phyloP scores from a whole-genome alignment of 1,140 invertebrate genomes.

The Apis laboriosa region DNA sequence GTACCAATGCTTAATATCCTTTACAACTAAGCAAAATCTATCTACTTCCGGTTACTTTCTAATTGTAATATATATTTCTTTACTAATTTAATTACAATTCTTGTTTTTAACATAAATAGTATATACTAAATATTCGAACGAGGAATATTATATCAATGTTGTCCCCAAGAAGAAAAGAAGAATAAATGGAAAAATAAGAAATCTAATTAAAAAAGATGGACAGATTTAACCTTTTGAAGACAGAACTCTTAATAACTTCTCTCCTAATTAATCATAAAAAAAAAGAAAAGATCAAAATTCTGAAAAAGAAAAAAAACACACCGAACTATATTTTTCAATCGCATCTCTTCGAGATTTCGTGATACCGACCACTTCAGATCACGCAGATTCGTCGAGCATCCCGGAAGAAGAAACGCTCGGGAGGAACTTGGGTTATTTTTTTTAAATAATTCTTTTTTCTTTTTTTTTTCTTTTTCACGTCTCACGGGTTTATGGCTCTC shows the following conservation, averaged over 20 bases:
- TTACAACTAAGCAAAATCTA: neutral
- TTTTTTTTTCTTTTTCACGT: neutral
- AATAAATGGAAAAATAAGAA: neutral
- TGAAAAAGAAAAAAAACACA: neutral
- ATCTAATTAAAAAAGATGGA: neutral
- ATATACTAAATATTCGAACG: no score
- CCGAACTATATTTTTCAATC: conserved; percentile 6
- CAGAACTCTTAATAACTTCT: neutral
- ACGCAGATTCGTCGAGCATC: neutral
- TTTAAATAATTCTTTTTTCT: neutral
- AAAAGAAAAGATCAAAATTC: neutral
- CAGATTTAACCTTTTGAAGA: neutral
- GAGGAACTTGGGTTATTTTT: conserved; percentile 36
- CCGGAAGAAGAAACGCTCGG: conserved; percentile 6
- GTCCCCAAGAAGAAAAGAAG: neutral
- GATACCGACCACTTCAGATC: neutral
- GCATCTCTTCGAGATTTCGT: neutral
- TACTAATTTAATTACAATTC: no score
- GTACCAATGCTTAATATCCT: neutral
- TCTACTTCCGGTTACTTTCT: neutral
- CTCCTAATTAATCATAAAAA: neutral
- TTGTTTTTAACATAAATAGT: neutral
- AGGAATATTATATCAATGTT: no score
- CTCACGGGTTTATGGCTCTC: neutral
- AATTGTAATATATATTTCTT: neutral